Base-by-base conservation (phyloP, 2,888 invertebrate species). In the Schizaphis graminum region DNA sequence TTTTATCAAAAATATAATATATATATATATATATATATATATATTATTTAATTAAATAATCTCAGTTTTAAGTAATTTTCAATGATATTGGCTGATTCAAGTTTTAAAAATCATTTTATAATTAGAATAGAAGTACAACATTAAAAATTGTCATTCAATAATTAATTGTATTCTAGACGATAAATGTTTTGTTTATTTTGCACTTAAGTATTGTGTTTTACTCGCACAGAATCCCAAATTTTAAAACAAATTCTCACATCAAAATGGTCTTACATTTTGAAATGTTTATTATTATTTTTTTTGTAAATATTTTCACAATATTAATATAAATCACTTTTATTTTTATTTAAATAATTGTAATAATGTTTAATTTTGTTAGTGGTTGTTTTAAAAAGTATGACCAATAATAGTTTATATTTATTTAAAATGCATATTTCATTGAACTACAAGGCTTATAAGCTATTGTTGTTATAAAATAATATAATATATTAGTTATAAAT, bases 301-400 rank as follows among this genome's bases (percentile, higher is more conserved):
- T 91, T 91, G 56, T 91, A 85, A 91, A 91, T 91, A 91, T 86
- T 85, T 56, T 85, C 21, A 91, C 4, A 41, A 56, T 86, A 86
- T 86, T 77, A 77, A 91, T 91, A 86, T 47, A 85, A 85, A 85
- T 57, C 91, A 57, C 44, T 26, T 44, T 35, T 85, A 85, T 91
- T 24, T 85, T 91, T 91, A 21, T 86, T 57, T 24, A 84, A 61
- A 10, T 86, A 11, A 61, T 86, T 57, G 57, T 85, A n/a, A 86
- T n/a, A 61, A 86, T 91, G 8, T 47, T 44, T 47, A n/a, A 86
- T 47, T 85, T 21, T 57, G 5, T 57, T n/a, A 91, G 28, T 47
- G 57, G 0, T 57, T 56, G 16, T 56, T 85, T 85, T 85, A 10
- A 21, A 24, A 85, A 56, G 28, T 44, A 56, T 57, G 41, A 44